Base-by-base conservation (phyloP, 2,888 invertebrate genomes). In the Ecliptopera silaceata region DNA sequence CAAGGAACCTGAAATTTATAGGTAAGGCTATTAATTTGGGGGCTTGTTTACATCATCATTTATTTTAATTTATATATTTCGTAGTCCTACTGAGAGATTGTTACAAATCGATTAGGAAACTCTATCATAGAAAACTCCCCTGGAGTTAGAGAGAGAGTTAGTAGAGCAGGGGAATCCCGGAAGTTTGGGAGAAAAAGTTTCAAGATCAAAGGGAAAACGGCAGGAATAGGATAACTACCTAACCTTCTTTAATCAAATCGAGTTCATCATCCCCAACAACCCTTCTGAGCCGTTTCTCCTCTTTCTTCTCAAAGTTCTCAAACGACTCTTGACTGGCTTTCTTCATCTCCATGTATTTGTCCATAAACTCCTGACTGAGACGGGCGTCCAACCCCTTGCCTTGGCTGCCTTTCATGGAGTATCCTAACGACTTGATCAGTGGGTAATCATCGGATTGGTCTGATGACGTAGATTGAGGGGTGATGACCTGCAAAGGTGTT, bases 301-400 rank as follows among this genome's bases (percentile, higher is more conserved):
- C 75, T 2, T 66, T 65, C 4, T 67, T 72, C 1, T 70, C 70
- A 13, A 72, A 64, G 18, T 57, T 71, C 18, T 79, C 78, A 4
- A 69, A 71, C 0, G 75, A 74, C 58, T 80, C 81, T 39, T 74
- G 75, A 26, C 77, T 82, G 1, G 74, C 72, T 31, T 68, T 80
- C 59, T 79, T 46, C 69, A 83, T 79, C 50, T 86, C 83, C 17
- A 76, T 73, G 51, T 85, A 84, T 29, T 79, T 68, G 8, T 79
- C 77, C 58, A 75, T 69, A 50, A 76, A 78, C 43, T 80, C 77
- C 49, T 72, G 66, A 20, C 73, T 77, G 2, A 79, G 46, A 0
- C 60, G 63, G 0, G 79, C 75, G 3, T 73, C 70, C 8, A 75
- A 48, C 4, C 61, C 72, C 36, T 70, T 71, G 1, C 65, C 64